Base-by-base conservation (phyloP, 2,888 invertebrate genomes). In the Amphiduros pacificus region DNA sequence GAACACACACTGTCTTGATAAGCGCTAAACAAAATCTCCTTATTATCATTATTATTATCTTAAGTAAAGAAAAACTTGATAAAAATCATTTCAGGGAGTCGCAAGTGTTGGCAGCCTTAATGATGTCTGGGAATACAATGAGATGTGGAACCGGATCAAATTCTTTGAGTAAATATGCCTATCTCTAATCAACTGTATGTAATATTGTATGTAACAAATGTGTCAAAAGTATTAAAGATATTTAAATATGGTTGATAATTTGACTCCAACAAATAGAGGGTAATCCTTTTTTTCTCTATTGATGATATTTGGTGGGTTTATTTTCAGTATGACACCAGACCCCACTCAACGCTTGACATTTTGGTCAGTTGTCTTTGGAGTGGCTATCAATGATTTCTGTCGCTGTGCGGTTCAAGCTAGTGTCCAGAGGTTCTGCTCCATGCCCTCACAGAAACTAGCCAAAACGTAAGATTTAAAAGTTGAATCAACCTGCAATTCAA, bases 361-460 rank as follows among this genome's bases (percentile, higher is more conserved):
- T 41, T 55, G 55, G 55, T 55, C 55, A 2, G 40, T 55, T 4
- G 55, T 41, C 24, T 36, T 55, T 24, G 9, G 32, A 11, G 28
- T 36, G 40, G 28, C 55, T 17, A 27, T 55, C 24, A 17, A 28
- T n/a, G 28, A 41, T 32, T 40, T 55, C 28, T 55, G 40, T 28
- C 36, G 36, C 40, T 28, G 28, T 1, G 40, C 26, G 14, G 55
- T 40, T 26, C 60, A 60, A 48, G 55, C 55, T 28, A 40, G 41
- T 1, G 60, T 60, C 17, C 60, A 60, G 44, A 24, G 60, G 11
- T 60, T 56, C 32, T 54, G 60, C 44, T 26, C 56, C 27, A 27
- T 60, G 55, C 60, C 60, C 26, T 56, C 31, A 41, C 36, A 56
- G 49, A 28, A 41, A 24, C 40, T 56, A 29, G 60, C 60, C 20